phyloP scores from a whole-genome alignment of 2,113 vertebrate species.

The Phalacrocorax carbo region DNA sequence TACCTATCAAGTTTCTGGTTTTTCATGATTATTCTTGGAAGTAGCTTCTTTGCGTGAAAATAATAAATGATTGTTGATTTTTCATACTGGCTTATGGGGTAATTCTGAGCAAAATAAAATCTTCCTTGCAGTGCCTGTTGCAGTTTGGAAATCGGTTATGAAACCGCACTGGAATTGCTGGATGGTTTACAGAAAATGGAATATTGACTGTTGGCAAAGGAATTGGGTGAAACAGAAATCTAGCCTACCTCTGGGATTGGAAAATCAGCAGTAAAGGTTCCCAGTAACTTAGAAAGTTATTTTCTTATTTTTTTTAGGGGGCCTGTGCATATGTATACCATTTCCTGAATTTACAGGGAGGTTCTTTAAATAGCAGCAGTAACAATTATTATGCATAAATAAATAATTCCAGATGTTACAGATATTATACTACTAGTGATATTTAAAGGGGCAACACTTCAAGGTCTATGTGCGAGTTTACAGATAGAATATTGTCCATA shows the following conservation, averaged over 20 bases:
- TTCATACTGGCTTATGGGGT: background rate
- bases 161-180: constrained; percentile 26
- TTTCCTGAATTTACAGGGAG: constrained; percentile 2
- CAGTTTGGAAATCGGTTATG: constrained; percentile 26
- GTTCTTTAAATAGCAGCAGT: constrained; percentile 23
- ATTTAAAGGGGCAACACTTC: constrained; percentile 29
- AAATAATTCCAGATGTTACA: constrained; percentile 47
- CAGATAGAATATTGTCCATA: background rate
- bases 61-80: background rate
- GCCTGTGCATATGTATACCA: background rate
- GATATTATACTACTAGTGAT: background rate
- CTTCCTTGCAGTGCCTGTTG: background rate
- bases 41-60: background rate
- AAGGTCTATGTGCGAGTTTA: background rate
- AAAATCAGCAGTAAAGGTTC: constrained; percentile 11
- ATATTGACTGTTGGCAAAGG: constrained; percentile 42
- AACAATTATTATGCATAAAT: background rate
- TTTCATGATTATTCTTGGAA: background rate
- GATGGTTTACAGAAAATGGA: constrained; percentile 21
- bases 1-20: background rate
- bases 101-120: background rate
- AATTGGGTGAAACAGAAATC: constrained; percentile 39
- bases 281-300: background rate
- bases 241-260: background rate
- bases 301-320: background rate